Conservation (phyloP, 2,113 vertebrate species). For the Prinia subflava region DNA sequence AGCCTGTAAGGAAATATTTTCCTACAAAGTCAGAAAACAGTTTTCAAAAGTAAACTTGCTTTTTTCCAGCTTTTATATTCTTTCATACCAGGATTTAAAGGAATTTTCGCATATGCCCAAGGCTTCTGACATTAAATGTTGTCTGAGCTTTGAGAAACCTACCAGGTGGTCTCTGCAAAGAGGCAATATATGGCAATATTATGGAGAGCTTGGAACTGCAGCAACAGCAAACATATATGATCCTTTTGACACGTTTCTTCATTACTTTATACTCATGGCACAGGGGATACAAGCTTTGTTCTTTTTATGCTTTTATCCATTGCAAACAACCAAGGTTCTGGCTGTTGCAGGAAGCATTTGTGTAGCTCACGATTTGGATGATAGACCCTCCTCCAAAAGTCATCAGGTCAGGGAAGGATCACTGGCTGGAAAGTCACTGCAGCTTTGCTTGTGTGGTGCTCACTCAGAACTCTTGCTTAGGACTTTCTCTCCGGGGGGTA, state of each 20-base stretch:
- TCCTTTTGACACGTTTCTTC: background rate
- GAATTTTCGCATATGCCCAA: background rate
- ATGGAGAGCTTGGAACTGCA: background rate
- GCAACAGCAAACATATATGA: background rate
- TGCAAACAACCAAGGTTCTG: background rate
- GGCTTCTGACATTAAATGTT: background rate
- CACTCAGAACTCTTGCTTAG: background rate
- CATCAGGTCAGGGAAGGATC: background rate
- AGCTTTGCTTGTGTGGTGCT: background rate
- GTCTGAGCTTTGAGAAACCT: background rate
- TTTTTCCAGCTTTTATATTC: background rate
- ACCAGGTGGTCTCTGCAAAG: background rate
- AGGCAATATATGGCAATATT: background rate
- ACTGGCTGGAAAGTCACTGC: accelerated
- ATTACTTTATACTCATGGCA: background rate
- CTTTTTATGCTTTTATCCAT: background rate
- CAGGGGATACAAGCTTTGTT: background rate
- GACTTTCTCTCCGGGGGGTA: background rate
- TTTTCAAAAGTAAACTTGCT: background rate
- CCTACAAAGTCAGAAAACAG: background rate
- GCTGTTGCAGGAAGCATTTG: background rate
- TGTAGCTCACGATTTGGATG: accelerated
- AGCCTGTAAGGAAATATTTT: background rate
- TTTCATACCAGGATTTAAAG: background rate
- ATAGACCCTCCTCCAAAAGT: background rate